A percentile compares a stretch with the other conserved stretches of the same genome.
Conservation (phyloP, 2,113 vertebrate species). For the Salvelinus alpinus region DNA sequence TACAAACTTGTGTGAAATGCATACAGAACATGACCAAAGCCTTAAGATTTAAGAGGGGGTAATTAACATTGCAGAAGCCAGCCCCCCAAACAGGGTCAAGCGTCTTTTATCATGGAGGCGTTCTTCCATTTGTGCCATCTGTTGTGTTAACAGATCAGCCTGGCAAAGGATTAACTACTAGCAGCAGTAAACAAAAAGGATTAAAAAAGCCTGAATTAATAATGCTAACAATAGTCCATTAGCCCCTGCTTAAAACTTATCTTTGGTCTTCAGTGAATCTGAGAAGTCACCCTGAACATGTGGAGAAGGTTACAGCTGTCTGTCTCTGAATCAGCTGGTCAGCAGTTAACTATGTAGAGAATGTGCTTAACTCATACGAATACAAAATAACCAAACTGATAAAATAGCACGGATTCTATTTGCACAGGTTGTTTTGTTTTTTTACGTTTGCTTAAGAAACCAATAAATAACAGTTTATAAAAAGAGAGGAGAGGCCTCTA, state of each 20-base stretch:
- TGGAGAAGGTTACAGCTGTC: slow-evolving; percentile 70
- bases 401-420: slow-evolving; percentile 63
- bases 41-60: slow-evolving; percentile 82
- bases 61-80: slow-evolving; percentile 71
- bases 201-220: slow-evolving; percentile 55
- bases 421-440: slow-evolving; percentile 56
- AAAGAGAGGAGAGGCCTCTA: slow-evolving; percentile 68
- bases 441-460: slow-evolving; percentile 69
- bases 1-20: slow-evolving; percentile 74
- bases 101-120: slow-evolving; percentile 53
- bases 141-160: slow-evolving; percentile 69
- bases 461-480: slow-evolving; percentile 86
- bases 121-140: slow-evolving; percentile 65
- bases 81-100: slow-evolving; percentile 52
- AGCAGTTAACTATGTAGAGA: slow-evolving; percentile 71
- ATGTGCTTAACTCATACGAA: slow-evolving; percentile 63
- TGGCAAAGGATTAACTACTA: slow-evolving; percentile 70
- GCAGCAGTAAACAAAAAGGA: slow-evolving; percentile 70
- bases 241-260: slow-evolving; percentile 82
- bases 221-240: slow-evolving; percentile 70
- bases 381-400: slow-evolving; percentile 46
- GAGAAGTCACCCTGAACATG: slow-evolving; percentile 74
- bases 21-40: slow-evolving; percentile 82
- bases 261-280: slow-evolving; percentile 83
- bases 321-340: slow-evolving; percentile 72